Evolutionary conservation across 1,140 invertebrate genomes (phyloP).

Genomic region (Drosophila aff.): DNA sequence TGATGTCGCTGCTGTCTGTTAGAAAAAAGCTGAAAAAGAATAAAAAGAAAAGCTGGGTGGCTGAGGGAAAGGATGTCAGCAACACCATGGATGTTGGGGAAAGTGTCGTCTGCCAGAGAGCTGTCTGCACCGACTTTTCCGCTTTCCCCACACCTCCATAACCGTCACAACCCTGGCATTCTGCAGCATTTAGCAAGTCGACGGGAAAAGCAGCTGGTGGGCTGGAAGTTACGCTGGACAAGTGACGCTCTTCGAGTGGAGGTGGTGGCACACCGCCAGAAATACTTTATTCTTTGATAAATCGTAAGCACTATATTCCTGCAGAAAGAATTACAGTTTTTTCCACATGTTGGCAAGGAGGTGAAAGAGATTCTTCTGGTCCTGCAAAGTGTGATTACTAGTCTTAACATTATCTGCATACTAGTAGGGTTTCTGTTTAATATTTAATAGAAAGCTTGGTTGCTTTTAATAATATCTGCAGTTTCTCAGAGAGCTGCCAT

Average conservation of each 20-base stretch:
- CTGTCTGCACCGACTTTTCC: constrained; percentile 16
- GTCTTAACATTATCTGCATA: too few relatives aligned
- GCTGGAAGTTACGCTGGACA: constrained; percentile 55
- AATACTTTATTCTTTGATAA: neutral
- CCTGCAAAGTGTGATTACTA: too few relatives aligned
- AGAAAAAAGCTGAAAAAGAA: constrained; percentile 1
- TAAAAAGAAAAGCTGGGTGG: neutral
- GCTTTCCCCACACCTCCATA: neutral
- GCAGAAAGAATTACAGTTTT: neutral
- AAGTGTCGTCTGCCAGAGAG: constrained; percentile 38
- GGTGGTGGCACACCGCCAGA: constrained; percentile 14
- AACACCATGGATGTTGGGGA: neutral
- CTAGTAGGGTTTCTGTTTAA: too few relatives aligned
- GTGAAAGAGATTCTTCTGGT: neutral
- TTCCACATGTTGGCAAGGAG: neutral
- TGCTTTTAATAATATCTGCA: too few relatives aligned
- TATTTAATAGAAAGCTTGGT: too few relatives aligned
- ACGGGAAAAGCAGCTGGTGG: constrained; percentile 45
- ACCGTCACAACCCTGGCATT: neutral
- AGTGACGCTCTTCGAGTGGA: constrained; percentile 15
- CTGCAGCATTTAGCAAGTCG: constrained; percentile 27
- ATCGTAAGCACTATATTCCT: neutral
- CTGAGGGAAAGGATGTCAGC: neutral
- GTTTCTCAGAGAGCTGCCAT: too few relatives aligned
- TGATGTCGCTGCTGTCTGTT: constrained; percentile 43